Percentiles rank a stretch among this genome's conserved stretches.
Evolutionary conservation across 1,140 invertebrate species (phyloP).

Genomic region (Philopotamus ludificatus): DNA sequence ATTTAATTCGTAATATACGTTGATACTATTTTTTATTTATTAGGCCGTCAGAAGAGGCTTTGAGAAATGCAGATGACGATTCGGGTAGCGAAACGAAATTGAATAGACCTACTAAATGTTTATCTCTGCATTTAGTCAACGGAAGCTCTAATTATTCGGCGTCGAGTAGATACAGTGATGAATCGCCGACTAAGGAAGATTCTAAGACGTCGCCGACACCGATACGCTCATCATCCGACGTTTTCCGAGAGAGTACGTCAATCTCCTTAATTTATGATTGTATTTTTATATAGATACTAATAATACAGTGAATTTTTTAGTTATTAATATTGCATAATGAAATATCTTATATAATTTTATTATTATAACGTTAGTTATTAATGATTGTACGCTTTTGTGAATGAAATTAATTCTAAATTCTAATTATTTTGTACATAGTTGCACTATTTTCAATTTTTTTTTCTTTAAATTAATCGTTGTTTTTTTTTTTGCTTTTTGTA

Average conservation of each 20-base stretch:
- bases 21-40: conserved; percentile 37
- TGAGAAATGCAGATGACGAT: conserved; percentile 62
- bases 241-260: conserved; percentile 35
- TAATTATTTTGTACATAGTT: too few relatives aligned
- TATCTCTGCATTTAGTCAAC: conserved; percentile 15
- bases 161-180: conserved; percentile 11
- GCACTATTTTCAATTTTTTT: too few relatives aligned
- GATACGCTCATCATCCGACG: conserved; percentile 38
- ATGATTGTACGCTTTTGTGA: not conserved
- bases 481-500: too few relatives aligned
- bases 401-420: too few relatives aligned
- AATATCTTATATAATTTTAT: not conserved
- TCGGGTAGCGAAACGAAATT: not conserved
- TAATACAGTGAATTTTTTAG: not conserved
- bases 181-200: conserved; percentile 52
- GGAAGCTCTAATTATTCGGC: conserved; percentile 14
- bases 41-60: conserved; percentile 74
- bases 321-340: not conserved
- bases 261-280: not conserved
- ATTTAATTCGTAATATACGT: not conserved
- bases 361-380: not conserved
- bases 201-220: conserved; percentile 57
- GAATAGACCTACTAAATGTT: not conserved
- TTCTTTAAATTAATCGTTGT: too few relatives aligned
- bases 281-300: not conserved